These are phyloP conservation scores for Tyrannus savana DNA, from an alignment of 2,113 vertebrate genomes.

Conservation along the genomic window DNA sequence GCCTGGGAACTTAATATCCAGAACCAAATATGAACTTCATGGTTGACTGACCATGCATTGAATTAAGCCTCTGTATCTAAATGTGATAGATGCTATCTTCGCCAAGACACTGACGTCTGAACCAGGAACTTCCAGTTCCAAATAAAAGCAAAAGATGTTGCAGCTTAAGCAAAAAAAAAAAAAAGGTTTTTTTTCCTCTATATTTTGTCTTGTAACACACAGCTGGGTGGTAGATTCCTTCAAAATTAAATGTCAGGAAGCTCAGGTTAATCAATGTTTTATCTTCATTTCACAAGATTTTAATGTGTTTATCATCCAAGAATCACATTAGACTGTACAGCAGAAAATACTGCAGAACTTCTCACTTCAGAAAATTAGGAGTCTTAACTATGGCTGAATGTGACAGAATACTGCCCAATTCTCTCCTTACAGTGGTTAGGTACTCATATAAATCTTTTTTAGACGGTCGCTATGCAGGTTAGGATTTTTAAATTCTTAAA, in stretches of 20 bases:
- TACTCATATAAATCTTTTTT: fast-evolving
- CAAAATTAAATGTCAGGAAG: not conserved
- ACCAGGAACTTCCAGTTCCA: not conserved
- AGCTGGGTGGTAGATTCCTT: not conserved
- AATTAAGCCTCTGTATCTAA: slow-evolving; percentile 33
- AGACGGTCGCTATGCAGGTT: not conserved
- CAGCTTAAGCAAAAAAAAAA: not conserved
- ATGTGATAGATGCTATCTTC: slow-evolving; percentile 34
- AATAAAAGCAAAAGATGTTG: not conserved
- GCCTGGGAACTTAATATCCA: slow-evolving; percentile 27
- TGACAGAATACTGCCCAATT: not conserved
- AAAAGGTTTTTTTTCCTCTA: fast-evolving
- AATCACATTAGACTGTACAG: not conserved
- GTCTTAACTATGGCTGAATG: not conserved
- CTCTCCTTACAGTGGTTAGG: not conserved
- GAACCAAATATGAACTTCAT: slow-evolving; percentile 26
- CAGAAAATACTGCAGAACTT: not conserved
- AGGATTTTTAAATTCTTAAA: not conserved
- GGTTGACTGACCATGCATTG: slow-evolving; percentile 15
- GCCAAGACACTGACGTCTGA: not conserved
- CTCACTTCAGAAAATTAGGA: not conserved
- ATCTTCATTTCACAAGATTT: slow-evolving; percentile 5
- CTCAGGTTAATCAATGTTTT: not conserved
- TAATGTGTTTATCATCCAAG: not conserved
- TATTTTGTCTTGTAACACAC: not conserved